phyloP scores from a whole-genome alignment of 2,888 invertebrate species.

The Clunio marinus region DNA sequence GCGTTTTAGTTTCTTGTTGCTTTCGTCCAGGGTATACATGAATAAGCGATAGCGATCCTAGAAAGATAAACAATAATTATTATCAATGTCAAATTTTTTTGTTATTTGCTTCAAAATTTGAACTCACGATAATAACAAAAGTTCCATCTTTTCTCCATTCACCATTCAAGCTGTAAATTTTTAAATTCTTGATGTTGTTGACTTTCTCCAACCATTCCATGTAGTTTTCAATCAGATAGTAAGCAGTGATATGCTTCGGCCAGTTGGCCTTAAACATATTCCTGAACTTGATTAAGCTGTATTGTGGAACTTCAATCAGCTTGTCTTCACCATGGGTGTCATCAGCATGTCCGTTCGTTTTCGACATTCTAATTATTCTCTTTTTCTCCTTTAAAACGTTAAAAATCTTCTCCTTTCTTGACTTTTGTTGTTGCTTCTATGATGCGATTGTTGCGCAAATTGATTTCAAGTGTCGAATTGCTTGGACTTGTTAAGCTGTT shows the following conservation, averaged over 20 bases:
- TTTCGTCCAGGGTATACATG: constrained; percentile 34
- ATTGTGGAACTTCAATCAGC: constrained; percentile 33
- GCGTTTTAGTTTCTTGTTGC: constrained; percentile 36
- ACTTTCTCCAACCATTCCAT: constrained; percentile 39
- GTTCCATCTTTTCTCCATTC: constrained; percentile 39
- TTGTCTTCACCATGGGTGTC: constrained; percentile 19
- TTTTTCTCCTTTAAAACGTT: no score
- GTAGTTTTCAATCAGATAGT: constrained; percentile 42
- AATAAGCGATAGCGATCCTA: constrained; percentile 38
- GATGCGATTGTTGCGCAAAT: no score
- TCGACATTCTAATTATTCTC: constrained; percentile 16
- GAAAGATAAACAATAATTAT: background rate
- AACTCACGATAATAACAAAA: constrained; percentile 37
- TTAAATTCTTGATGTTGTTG: constrained; percentile 33
- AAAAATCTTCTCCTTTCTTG: background rate
- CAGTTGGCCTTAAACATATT: constrained; percentile 42
- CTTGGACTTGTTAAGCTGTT: no score
- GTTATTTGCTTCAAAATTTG: background rate
- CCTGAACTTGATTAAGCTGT: constrained; percentile 41
- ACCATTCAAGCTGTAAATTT: constrained; percentile 41
- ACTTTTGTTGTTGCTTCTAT: no score
- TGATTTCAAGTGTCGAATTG: no score
- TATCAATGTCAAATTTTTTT: no score
- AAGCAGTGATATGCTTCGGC: constrained; percentile 42
- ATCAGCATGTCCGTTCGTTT: constrained; percentile 23